Evolutionary conservation across 1,140 invertebrate genomes (phyloP).

Genomic region (Drosophila azteca): DNA sequence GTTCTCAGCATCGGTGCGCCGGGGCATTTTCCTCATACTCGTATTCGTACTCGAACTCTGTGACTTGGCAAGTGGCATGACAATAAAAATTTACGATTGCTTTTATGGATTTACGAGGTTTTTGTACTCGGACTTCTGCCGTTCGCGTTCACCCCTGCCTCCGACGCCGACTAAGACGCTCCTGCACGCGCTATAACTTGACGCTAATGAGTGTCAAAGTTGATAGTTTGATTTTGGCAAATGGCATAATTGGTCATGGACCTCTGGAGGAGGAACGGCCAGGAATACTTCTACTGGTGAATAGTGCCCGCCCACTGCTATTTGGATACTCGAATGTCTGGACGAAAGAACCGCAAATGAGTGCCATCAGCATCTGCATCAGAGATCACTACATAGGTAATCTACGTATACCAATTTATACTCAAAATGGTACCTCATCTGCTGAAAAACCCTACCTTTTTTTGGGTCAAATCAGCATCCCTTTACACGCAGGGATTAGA

Average conservation of each 20-base stretch:
- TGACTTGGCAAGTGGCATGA: slow-evolving; percentile 71
- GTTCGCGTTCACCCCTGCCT: slow-evolving; percentile 9
- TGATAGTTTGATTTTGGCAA: slow-evolving; percentile 75
- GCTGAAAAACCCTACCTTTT: too few species aligned
- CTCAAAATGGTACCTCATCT: too few species aligned
- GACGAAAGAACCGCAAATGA: too few species aligned
- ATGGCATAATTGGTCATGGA: slow-evolving; percentile 61
- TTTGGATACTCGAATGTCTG: too few species aligned
- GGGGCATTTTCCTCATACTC: slow-evolving; percentile 48
- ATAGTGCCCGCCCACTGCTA: neutral
- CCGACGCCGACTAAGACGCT: neutral
- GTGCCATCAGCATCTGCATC: too few species aligned
- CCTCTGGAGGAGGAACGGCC: neutral
- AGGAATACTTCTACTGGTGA: neutral
- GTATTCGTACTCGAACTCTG: slow-evolving; percentile 7
- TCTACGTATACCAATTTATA: too few species aligned
- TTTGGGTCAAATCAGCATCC: too few species aligned
- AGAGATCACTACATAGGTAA: too few species aligned
- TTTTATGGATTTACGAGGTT: slow-evolving; percentile 81
- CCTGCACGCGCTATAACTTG: slow-evolving; percentile 67
- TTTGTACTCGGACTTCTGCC: slow-evolving; percentile 47
- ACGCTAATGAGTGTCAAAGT: slow-evolving; percentile 81
- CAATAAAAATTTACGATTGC: slow-evolving; percentile 82
- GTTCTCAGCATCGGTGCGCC: slow-evolving; percentile 59
- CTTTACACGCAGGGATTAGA: too few species aligned